These are phyloP conservation scores for Hyppa rectilinea DNA, from an alignment of 2,888 invertebrate species.

Conservation along the genomic window DNA sequence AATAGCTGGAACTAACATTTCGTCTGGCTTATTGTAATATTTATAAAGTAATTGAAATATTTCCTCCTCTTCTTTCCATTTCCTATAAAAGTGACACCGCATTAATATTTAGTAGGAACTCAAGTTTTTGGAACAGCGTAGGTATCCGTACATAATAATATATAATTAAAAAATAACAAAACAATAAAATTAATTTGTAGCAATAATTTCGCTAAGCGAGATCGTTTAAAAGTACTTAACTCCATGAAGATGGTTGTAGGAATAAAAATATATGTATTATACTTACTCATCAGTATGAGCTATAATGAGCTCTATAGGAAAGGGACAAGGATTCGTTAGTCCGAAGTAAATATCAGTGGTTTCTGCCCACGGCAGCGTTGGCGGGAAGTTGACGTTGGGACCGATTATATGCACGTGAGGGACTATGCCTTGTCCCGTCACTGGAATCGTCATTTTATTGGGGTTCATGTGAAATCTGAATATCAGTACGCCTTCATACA, in stretches of 20 bases:
- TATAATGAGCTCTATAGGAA: slow-evolving; percentile 93
- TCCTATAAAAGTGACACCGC: slow-evolving; percentile 66
- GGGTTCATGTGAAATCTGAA: slow-evolving; percentile 89
- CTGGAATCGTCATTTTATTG: slow-evolving; percentile 83
- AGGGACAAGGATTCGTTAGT: slow-evolving; percentile 91
- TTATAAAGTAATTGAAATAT: slow-evolving; percentile 81
- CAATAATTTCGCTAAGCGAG: neutral
- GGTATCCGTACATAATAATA: no score
- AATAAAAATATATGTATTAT: neutral
- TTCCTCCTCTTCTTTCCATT: slow-evolving; percentile 85
- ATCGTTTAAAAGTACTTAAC: no score
- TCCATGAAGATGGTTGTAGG: neutral
- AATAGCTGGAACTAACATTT: slow-evolving; percentile 83
- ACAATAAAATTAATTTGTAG: neutral
- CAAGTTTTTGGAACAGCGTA: neutral
- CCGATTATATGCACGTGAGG: slow-evolving; percentile 89
- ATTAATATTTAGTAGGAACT: neutral
- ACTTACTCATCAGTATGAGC: slow-evolving; percentile 92
- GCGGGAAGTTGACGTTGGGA: slow-evolving; percentile 90
- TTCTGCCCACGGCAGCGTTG: slow-evolving; percentile 91
- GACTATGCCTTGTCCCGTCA: slow-evolving; percentile 89
- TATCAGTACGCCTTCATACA: slow-evolving; percentile 83
- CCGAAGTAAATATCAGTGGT: slow-evolving; percentile 91
- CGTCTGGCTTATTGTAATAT: slow-evolving; percentile 86
- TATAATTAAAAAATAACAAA: no score